Percentiles rank a stretch among this genome's conserved stretches.
Evolutionary conservation across 1,140 invertebrate genomes (phyloP).

Genomic region (Temnothorax curvispinosus): DNA sequence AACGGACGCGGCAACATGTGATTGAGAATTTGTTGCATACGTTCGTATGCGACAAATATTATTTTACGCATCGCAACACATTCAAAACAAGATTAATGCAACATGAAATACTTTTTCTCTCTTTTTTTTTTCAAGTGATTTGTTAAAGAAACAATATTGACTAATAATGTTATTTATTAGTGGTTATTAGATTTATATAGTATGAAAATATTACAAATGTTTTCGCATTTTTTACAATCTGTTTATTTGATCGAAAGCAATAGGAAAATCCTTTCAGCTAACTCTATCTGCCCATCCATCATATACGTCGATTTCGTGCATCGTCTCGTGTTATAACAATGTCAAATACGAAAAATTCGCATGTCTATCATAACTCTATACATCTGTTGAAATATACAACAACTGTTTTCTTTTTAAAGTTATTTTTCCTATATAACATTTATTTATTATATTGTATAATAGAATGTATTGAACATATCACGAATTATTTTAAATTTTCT

Average conservation of each 20-base stretch:
- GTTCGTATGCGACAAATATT: neutral
- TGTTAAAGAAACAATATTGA: neutral
- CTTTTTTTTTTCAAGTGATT: neutral
- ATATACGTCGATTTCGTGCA: neutral
- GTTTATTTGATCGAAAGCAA: neutral
- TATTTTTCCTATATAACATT: neutral
- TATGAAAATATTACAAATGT: neutral
- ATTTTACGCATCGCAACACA: neutral
- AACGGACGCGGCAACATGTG: neutral
- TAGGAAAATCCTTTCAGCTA: neutral
- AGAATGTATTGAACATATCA: neutral
- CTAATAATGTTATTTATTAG: neutral
- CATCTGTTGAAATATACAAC: neutral
- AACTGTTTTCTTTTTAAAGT: neutral
- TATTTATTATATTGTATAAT: neutral
- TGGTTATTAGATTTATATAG: neutral
- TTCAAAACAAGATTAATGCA: neutral
- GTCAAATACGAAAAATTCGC: slow-evolving; percentile 24
- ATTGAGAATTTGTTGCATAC: neutral
- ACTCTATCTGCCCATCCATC: neutral
- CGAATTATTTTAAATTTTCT: neutral
- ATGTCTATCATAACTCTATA: neutral
- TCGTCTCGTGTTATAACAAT: neutral
- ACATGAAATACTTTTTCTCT: neutral
- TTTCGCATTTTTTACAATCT: neutral